Base-by-base conservation (phyloP, 1,140 invertebrate genomes). In the Acromyrmex charruanus region DNA sequence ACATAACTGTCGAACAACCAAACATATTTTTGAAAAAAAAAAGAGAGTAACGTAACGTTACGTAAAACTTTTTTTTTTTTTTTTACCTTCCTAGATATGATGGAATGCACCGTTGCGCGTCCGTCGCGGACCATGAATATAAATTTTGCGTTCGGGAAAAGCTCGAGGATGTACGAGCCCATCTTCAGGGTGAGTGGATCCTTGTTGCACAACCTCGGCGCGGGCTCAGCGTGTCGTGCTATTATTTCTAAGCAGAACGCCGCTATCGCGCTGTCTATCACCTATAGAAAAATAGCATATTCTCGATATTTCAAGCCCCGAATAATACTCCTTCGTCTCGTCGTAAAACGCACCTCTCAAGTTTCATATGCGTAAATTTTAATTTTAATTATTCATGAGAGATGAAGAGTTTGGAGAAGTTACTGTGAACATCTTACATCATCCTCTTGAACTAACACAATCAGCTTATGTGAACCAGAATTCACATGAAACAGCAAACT, bases 41-140 rank as follows among this genome's bases (percentile, higher is more conserved):
- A 31, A 31, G 4, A 39, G 4, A 21, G 21, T 61, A 63, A 84
- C 39, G 28, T 49, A 51, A 51, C 25, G 21, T 49, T 35, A 51
- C 25, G 6, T 16, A 14, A 4, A 9, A 4, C 39, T 44, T 35
- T 84, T 31, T 31, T 28, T 28, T 28, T 82, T 31, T 35, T 28
- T 21, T 74, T 31, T 93, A 98, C 98, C 96, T 99, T 98, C 93
- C 99, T 96, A n/a, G 98, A 98, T 95, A 99, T 98, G 94, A 99
- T 99, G 72, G 99, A 99, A 96, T 99, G 99, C 72, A 99, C 99
- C 12, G 99, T 99, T 49, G 99, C 99, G 77, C 99, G 96, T 3
- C 99, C 99, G 95, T 99, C 99, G 88, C 99, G 97, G 71, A 99
- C 97, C 98, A 99, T 99, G 94, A 99, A 98, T 90, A 99, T 96